These are phyloP conservation scores for Drepana falcataria DNA, from an alignment of 2,888 invertebrate genomes.

Conservation along the genomic window DNA sequence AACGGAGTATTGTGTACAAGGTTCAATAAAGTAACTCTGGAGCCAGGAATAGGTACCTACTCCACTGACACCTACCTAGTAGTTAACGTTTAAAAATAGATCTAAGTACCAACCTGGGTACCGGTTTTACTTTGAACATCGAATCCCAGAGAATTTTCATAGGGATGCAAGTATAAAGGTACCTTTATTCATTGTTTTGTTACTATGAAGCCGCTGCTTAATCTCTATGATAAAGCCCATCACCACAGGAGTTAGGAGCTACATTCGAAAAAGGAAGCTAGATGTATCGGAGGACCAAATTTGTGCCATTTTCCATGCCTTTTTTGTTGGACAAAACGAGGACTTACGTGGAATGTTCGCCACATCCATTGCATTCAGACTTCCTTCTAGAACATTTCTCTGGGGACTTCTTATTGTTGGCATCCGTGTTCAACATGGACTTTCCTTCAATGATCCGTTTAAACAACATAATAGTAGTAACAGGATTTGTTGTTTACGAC, in stretches of 20 bases:
- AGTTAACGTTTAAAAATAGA: no score
- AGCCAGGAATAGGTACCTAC: no score
- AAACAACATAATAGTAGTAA: constrained; percentile 75
- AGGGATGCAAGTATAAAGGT: no score
- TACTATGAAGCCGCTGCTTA: no score
- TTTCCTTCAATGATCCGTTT: constrained; percentile 79
- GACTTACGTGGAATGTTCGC: constrained; percentile 73
- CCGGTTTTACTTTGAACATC: no score
- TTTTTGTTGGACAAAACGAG: background rate
- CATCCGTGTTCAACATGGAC: constrained; percentile 70
- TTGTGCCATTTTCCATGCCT: no score
- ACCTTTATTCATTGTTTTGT: no score
- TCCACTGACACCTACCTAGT: no score
- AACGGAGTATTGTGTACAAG: no score
- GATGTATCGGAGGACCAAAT: background rate
- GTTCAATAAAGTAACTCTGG: no score
- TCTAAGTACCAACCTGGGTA: no score
- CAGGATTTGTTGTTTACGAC: constrained; percentile 72
- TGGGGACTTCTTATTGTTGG: constrained; percentile 39
- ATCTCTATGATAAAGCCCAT: background rate
- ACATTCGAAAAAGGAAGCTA: background rate
- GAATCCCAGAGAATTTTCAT: no score
- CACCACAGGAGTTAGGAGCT: background rate
- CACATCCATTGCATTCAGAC: constrained; percentile 69
- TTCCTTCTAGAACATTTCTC: constrained; percentile 72